A percentile compares a stretch with the other conserved stretches of the same genome.
phyloP scores from a whole-genome alignment of 2,113 vertebrate species.

The Plectropomus leopardus region DNA sequence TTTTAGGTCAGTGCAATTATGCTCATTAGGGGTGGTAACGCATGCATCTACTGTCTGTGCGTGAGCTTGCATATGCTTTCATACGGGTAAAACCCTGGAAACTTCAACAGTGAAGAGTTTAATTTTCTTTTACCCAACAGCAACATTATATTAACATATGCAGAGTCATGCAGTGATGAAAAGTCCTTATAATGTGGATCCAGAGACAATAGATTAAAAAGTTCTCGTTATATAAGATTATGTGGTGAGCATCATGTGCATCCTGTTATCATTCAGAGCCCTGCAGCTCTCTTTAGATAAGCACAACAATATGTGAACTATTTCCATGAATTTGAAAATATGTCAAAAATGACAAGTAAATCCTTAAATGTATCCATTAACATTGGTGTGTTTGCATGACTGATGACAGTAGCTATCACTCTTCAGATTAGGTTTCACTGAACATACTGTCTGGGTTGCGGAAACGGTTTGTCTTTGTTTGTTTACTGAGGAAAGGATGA shows the following conservation, averaged over 20 bases:
- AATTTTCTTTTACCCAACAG: neutral
- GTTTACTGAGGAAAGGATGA: conserved; percentile 54
- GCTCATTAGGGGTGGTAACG: conserved; percentile 26
- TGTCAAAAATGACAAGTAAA: neutral
- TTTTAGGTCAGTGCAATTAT: conserved; percentile 49
- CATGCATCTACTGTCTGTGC: neutral
- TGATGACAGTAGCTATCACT: conserved; percentile 9
- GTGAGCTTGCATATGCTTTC: neutral
- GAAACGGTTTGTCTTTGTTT: conserved; percentile 66
- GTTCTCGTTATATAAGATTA: neutral
- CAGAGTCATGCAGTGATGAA: neutral
- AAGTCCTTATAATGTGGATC: neutral
- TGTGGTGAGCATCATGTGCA: neutral
- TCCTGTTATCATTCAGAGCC: neutral
- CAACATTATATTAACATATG: neutral
- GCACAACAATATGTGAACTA: neutral
- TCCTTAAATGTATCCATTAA: neutral
- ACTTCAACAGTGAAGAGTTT: neutral
- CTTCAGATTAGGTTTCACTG: conserved; percentile 36
- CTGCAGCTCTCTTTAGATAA: neutral
- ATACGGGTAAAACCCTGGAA: neutral
- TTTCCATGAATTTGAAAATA: neutral
- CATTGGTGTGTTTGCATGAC: neutral
- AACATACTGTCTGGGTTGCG: conserved; percentile 25
- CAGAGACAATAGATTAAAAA: neutral